Evolutionary conservation across 2,888 invertebrate species (phyloP).

Genomic region (Suillia variegata): DNA sequence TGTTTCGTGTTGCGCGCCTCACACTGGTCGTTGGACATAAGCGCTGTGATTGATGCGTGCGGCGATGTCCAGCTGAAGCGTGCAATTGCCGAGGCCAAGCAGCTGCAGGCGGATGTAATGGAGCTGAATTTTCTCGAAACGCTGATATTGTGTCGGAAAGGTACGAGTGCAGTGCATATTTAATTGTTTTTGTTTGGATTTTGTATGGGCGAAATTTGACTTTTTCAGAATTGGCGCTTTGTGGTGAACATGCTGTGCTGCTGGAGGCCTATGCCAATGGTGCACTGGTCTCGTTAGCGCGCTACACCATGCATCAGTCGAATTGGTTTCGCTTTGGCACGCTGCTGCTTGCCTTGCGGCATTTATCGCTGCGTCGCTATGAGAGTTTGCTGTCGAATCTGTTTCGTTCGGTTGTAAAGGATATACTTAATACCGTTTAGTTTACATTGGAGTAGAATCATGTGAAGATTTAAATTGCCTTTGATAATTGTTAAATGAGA

Average conservation of each 20-base stretch:
- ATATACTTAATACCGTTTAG: slow-evolving; percentile 42
- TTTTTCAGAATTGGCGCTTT: slow-evolving; percentile 49
- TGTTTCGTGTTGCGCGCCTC: slow-evolving; percentile 66
- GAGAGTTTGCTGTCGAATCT: slow-evolving; percentile 51
- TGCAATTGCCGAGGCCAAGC: slow-evolving; percentile 58
- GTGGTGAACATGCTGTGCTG: slow-evolving; percentile 44
- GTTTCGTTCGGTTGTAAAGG: slow-evolving; percentile 50
- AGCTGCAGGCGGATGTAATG: slow-evolving; percentile 61
- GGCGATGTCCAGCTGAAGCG: slow-evolving; percentile 53
- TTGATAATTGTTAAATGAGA: too few relatives aligned
- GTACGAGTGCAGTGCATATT: slow-evolving; percentile 45
- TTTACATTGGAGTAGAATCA: neutral
- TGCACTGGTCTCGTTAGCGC: slow-evolving; percentile 54
- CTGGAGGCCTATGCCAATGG: slow-evolving; percentile 54
- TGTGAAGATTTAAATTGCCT: too few relatives aligned
- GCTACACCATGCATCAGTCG: slow-evolving; percentile 56
- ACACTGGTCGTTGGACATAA: slow-evolving; percentile 65
- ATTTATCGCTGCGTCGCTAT: slow-evolving; percentile 52
- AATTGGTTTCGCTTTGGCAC: slow-evolving; percentile 58
- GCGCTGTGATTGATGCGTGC: slow-evolving; percentile 53
- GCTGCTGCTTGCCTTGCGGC: slow-evolving; percentile 53
- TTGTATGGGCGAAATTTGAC: neutral
- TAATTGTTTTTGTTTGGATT: too few relatives aligned
- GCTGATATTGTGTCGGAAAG: slow-evolving; percentile 63
- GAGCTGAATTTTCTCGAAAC: slow-evolving; percentile 64